Base-by-base conservation (phyloP, 2,797 vertebrate species). In the Trachurus trachurus region DNA sequence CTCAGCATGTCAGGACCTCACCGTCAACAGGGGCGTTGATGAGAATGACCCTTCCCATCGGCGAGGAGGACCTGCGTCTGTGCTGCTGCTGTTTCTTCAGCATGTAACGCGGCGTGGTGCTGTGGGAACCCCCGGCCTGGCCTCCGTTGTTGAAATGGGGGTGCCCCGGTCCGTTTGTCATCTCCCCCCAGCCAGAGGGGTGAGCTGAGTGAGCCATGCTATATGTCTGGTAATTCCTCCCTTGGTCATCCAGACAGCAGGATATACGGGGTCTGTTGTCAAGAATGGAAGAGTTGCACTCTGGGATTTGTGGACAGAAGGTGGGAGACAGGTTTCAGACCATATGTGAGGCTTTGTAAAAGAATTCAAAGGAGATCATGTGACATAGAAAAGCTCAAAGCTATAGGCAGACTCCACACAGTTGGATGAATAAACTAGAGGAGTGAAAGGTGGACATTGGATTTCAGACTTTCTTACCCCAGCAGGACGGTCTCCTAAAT, bases 11-110 rank as follows among this genome's bases (percentile, higher is more conserved):
- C n/a, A 7, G 44, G 22, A 60, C 59, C 94, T 74, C 89, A 99
- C 98, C 98, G 94, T 99, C 97, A 1, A 96, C 96, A 72, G 97
- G 96, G 57, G 96, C 93, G 61, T 99, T 98, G 94, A 99, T 99
- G 91, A 99, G 96, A 86, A 99, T 99, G 92, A 99, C 98, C 4
- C 98, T 93, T 68, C 98, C 98, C 98, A 99, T 99, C 6, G 98
- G 98, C 0, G 98, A 99, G 0, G 96, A 89, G 15, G 97, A 93
- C 68, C 94, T 91, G 92, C 77, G 90, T 66, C 90, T 95, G 82
- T 96, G 95, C 19, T 94, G 96, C 80, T 96, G 96, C 87, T 97
- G 96, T 86, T 96, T 98, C 86, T 95, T 97, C 89, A 97, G 94
- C 92, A 97, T 94, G 92, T 96, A 97, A 63, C 78, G 94, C 7